Evolutionary conservation across 2,797 vertebrate species (phyloP).

Genomic region (Uromys caudimaculatus): DNA sequence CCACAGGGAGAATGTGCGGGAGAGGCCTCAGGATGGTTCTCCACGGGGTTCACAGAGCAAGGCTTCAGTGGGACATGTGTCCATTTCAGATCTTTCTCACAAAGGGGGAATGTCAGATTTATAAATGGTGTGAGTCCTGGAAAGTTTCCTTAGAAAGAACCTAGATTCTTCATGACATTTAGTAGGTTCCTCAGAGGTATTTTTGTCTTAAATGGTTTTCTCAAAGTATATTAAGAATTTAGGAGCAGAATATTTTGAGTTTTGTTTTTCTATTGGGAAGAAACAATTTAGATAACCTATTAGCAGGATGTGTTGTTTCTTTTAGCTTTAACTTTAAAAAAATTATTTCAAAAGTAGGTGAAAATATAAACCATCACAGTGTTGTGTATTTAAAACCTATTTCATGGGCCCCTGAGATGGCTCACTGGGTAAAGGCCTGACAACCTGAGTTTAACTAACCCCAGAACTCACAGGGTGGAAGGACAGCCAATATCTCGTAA

Average conservation of each 20-base stretch:
- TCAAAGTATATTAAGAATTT: conserved; percentile 17
- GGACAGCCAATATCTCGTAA: background rate
- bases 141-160: conserved; percentile 38
- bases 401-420: background rate
- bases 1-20: background rate
- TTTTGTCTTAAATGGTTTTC: background rate
- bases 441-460: too few relatives aligned
- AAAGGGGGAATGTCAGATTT: background rate
- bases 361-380: background rate
- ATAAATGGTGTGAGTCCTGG: background rate
- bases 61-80: background rate
- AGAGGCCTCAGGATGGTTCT: background rate
- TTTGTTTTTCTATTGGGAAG: conserved; percentile 1
- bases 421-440: background rate
- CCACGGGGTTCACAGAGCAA: background rate
- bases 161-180: background rate
- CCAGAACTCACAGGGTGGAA: background rate
- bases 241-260: conserved; percentile 16
- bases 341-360: background rate
- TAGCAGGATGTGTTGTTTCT: background rate
- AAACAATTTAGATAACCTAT: conserved; percentile 31
- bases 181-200: background rate
- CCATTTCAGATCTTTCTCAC: conserved; percentile 1
- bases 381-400: background rate
- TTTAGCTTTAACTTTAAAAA: conserved; percentile 6